These are phyloP conservation scores for Corythoichthys intestinalis DNA, from an alignment of 2,113 vertebrate genomes.

Conservation along the genomic window DNA sequence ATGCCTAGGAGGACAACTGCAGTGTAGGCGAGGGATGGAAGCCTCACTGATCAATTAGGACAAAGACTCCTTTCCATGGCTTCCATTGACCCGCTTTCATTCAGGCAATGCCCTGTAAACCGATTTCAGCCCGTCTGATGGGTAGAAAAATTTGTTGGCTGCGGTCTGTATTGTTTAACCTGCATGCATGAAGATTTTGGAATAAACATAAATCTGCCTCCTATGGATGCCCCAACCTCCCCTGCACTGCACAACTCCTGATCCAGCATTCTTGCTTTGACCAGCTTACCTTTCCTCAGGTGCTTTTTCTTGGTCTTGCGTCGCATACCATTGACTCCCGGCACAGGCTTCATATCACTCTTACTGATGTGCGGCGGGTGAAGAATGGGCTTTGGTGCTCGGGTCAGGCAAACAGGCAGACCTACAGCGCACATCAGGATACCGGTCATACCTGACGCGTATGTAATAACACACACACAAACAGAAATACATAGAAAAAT, in stretches of 20 bases:
- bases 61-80: slow-evolving; percentile 44
- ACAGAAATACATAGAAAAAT: slow-evolving; percentile 28
- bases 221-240: too few species aligned
- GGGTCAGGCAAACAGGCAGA: slow-evolving; percentile 90
- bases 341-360: slow-evolving; percentile 92
- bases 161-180: slow-evolving; percentile 7
- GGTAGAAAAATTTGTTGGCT: neutral
- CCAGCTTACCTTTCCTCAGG: slow-evolving; percentile 83
- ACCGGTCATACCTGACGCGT: slow-evolving; percentile 87
- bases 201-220: too few species aligned
- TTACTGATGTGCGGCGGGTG: slow-evolving; percentile 93
- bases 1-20: slow-evolving; percentile 16
- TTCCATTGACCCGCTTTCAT: slow-evolving; percentile 43
- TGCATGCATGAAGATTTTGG: neutral
- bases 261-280: neutral
- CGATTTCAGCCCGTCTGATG: slow-evolving; percentile 8
- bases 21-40: slow-evolving; percentile 23
- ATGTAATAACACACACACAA: slow-evolving; percentile 17
- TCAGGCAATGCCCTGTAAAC: slow-evolving; percentile 23
- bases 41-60: slow-evolving; percentile 53
- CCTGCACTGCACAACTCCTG: neutral
- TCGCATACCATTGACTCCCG: slow-evolving; percentile 85
- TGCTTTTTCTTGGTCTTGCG: slow-evolving; percentile 97
- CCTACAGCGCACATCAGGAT: slow-evolving; percentile 94
- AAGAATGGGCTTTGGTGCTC: slow-evolving; percentile 90